Conservation (phyloP, 2,888 invertebrate genomes). For the Ethmia dodecea region DNA sequence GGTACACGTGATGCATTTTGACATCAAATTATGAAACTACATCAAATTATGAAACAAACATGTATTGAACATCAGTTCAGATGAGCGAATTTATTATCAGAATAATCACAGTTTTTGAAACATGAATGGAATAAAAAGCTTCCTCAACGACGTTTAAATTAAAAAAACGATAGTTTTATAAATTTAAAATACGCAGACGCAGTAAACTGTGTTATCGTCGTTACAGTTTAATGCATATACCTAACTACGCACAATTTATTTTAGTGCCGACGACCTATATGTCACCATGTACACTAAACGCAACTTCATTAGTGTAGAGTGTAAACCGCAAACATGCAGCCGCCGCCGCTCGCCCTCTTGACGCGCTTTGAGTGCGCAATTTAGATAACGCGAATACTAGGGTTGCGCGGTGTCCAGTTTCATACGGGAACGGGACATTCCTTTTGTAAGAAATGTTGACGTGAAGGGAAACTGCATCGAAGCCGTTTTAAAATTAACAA, state of each 20-base stretch:
- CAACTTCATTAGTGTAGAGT: not conserved
- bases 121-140: too few relatives aligned
- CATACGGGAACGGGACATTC: too few relatives aligned
- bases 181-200: not conserved
- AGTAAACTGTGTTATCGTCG: not conserved
- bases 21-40: too few relatives aligned
- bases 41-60: too few relatives aligned
- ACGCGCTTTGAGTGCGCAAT: slow-evolving; percentile 7
- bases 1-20: too few relatives aligned
- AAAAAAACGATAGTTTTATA: not conserved
- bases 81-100: too few relatives aligned
- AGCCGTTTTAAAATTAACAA: not conserved
- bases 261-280: not conserved
- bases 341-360: not conserved
- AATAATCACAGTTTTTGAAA: too few relatives aligned
- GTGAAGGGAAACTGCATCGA: not conserved
- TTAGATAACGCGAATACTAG: slow-evolving; percentile 14
- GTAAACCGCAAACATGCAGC: not conserved
- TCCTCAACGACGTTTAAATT: not conserved
- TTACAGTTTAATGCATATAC: not conserved
- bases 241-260: not conserved
- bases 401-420: not conserved
- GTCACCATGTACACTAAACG: not conserved
- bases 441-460: too few relatives aligned
- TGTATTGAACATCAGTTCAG: too few relatives aligned